These are phyloP conservation scores for Drosophila lini DNA, from an alignment of 1,140 invertebrate genomes.

Conservation along the genomic window DNA sequence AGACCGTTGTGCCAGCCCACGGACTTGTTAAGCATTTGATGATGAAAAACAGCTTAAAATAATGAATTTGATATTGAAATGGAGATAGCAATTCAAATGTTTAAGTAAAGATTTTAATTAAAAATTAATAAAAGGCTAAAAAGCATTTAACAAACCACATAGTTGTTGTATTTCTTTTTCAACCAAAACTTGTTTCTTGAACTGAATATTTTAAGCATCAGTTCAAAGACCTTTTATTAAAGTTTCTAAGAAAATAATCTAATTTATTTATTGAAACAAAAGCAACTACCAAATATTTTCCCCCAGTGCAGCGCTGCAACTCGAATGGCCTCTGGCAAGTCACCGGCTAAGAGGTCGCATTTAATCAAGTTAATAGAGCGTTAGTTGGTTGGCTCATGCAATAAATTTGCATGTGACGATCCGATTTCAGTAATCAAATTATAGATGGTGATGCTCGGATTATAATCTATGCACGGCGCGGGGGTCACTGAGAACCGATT, in stretches of 20 bases:
- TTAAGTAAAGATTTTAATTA: background rate
- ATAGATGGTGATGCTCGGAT: slow-evolving; percentile 45
- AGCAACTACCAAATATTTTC: background rate
- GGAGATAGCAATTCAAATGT: background rate
- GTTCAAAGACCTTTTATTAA: background rate
- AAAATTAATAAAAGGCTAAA: background rate
- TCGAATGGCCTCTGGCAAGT: slow-evolving; percentile 6
- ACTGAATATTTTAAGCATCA: background rate
- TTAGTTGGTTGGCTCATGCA: slow-evolving; percentile 27
- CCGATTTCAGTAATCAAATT: slow-evolving; percentile 56
- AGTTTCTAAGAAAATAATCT: no score
- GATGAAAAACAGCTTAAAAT: background rate
- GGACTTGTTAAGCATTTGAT: background rate
- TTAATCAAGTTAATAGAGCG: slow-evolving; percentile 60
- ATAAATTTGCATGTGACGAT: slow-evolving; percentile 54
- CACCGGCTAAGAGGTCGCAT: slow-evolving; percentile 40
- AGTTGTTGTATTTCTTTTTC: no score
- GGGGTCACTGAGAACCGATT: slow-evolving; percentile 20
- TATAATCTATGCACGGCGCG: slow-evolving; percentile 29
- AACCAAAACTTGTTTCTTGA: background rate
- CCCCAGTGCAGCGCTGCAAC: slow-evolving; percentile 6
- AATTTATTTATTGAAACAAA: no score
- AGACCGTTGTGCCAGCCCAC: slow-evolving; percentile 20
- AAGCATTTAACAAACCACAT: no score
- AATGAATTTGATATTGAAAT: background rate